A percentile compares a stretch with the other conserved stretches of the same genome.
Evolutionary conservation across 2,888 invertebrate species (phyloP).

Genomic region (Oligia strigilis): DNA sequence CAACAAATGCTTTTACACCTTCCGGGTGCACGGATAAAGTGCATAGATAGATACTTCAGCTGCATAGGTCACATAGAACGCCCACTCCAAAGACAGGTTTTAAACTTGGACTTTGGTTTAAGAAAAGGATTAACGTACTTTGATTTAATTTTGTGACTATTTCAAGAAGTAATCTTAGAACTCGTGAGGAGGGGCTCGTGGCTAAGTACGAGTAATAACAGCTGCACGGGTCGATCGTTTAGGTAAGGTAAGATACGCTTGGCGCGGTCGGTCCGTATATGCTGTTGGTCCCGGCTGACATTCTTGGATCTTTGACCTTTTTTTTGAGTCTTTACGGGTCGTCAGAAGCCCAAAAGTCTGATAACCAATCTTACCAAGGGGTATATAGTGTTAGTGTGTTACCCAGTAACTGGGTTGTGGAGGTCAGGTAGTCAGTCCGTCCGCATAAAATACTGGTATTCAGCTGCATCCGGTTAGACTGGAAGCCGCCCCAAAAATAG

Average conservation of each 20-base stretch:
- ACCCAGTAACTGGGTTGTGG: neutral
- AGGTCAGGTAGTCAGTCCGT: neutral
- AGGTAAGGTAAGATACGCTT: neutral
- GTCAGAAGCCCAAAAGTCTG: too few species aligned
- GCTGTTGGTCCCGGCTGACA: neutral
- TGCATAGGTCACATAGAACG: neutral
- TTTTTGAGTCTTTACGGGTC: neutral
- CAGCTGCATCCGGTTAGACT: too few species aligned
- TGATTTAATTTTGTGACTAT: neutral
- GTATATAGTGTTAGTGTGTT: neutral
- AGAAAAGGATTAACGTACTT: neutral
- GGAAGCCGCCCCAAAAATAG: too few species aligned
- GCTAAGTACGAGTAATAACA: neutral
- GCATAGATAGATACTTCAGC: constrained; percentile 2
- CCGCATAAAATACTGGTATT: neutral
- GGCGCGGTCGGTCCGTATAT: neutral
- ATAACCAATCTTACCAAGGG: neutral
- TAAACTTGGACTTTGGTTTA: neutral
- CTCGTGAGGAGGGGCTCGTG: constrained; percentile 1
- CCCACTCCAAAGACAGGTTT: neutral
- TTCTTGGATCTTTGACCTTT: neutral
- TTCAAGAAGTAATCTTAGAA: neutral
- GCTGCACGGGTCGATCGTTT: neutral
- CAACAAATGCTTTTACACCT: constrained; percentile 53
- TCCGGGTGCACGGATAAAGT: constrained; percentile 17